Base-by-base conservation (phyloP, 2,797 vertebrate species). In the Emydoidea blandingii region DNA sequence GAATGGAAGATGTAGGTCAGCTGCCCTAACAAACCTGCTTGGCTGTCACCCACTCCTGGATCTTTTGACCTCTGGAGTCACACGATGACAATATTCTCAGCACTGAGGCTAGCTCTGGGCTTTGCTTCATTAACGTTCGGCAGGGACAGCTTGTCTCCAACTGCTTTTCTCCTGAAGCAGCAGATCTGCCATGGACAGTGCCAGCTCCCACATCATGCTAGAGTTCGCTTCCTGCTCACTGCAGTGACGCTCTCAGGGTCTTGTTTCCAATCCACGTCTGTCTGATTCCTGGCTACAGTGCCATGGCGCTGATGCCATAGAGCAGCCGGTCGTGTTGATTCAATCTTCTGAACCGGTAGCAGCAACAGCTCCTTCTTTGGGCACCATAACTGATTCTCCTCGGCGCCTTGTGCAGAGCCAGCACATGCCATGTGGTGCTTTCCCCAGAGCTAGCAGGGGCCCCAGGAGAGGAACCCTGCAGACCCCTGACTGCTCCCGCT, bases 121-220 rank as follows among this genome's bases (percentile, higher is more conserved):
- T 85, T 65, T 79, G 59, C 53, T 82, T n/a, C 52, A 27, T 8
- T 8, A 27, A 4, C 79, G 68, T 34, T 78, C 79, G 34, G 19
- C 52, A 57, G 0, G 21, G 16, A 41, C 65, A 76, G 16, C 57
- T 0, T 0, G 23, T 21, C 44, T 84, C 37, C 57, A 53, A 4
- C 27, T 44, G 2, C 52, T 44, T 53, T 18, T 57, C 41, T 44
- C 49, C 83, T 59, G 81, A 53, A 53, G 44, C 53, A 72, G 5
- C 59, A 44, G 4, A 59, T 29, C 59, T 50, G 23, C 34, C 16
- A 15, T n/a, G 34, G 62, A 18, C 62, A 8, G 31, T n/a, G 62
- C 78, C 59, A 76, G n/a, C 47, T n/a, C 44, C 18, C 65, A 25
- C 83, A 3, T 15, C 1, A 0, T 7, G 34, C 50, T 3, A 41